phyloP scores from a whole-genome alignment of 2,888 invertebrate species.

The Melieria picta region DNA sequence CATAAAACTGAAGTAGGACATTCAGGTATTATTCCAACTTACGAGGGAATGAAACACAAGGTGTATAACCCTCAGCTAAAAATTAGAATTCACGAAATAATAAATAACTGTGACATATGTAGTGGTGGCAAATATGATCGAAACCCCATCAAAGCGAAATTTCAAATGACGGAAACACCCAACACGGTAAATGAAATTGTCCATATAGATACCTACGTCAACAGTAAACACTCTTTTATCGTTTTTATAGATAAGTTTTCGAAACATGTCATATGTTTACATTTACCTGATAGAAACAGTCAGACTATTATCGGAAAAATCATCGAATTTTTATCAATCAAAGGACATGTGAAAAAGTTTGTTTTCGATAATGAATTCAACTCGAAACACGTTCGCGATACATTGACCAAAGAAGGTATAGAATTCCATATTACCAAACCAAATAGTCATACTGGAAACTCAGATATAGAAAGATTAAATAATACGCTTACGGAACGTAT shows the following conservation, averaged over 20 bases:
- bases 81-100: constrained; percentile 30
- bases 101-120: constrained; percentile 38
- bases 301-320: constrained; percentile 1
- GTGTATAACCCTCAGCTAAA: constrained; percentile 32
- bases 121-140: constrained; percentile 34
- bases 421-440: not conserved
- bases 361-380: constrained; percentile 13
- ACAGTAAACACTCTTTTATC: constrained; percentile 15
- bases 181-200: constrained; percentile 5
- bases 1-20: constrained; percentile 41
- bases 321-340: constrained; percentile 3
- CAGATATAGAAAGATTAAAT: not conserved
- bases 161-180: constrained; percentile 16
- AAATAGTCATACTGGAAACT: constrained; percentile 6
- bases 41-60: constrained; percentile 33
- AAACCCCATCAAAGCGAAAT: constrained; percentile 21
- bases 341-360: constrained; percentile 4
- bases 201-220: constrained; percentile 13
- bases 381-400: constrained; percentile 2
- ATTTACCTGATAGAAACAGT: not conserved
- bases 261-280: constrained; percentile 7
- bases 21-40: constrained; percentile 31
- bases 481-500: not conserved
- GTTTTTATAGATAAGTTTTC: constrained; percentile 27
- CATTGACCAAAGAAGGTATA: not conserved